These are phyloP conservation scores for Poecilia latipinna DNA, from an alignment of 2,113 vertebrate species.

Conservation along the genomic window DNA sequence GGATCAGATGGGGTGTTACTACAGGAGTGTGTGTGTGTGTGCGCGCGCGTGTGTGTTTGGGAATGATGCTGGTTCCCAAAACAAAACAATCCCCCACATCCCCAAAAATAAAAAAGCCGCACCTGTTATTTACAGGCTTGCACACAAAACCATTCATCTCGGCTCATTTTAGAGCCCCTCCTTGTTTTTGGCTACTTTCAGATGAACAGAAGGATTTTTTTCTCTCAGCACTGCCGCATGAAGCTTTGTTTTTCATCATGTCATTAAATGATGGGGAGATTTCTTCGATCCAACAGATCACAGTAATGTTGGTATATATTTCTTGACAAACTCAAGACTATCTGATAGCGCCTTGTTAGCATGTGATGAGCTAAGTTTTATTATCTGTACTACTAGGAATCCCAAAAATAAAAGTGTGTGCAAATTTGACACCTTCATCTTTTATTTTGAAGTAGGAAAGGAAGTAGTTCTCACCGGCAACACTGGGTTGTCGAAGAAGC, in stretches of 20 bases:
- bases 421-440: too few species aligned
- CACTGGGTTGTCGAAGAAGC: too few species aligned
- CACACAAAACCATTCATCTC: slow-evolving; percentile 48
- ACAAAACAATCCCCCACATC: slow-evolving; percentile 35
- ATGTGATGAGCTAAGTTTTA: too few species aligned
- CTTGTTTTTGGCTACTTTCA: slow-evolving; percentile 9
- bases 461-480: too few species aligned
- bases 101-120: slow-evolving; percentile 13
- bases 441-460: too few species aligned
- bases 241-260: background rate
- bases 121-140: slow-evolving; percentile 62
- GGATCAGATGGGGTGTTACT: slow-evolving; percentile 22
- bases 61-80: slow-evolving; percentile 61
- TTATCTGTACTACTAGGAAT: too few species aligned
- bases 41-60: slow-evolving; percentile 1
- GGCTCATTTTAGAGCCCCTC: slow-evolving; percentile 29
- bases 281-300: too few species aligned
- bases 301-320: too few species aligned
- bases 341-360: too few species aligned
- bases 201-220: background rate
- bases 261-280: too few species aligned
- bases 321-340: too few species aligned
- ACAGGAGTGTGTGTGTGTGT: slow-evolving; percentile 10
- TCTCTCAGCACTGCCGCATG: background rate
- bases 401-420: too few species aligned